These are phyloP conservation scores for Crossaster papposus DNA, from an alignment of 53 echinoderm and acorn worm species.

Conservation along the genomic window DNA sequence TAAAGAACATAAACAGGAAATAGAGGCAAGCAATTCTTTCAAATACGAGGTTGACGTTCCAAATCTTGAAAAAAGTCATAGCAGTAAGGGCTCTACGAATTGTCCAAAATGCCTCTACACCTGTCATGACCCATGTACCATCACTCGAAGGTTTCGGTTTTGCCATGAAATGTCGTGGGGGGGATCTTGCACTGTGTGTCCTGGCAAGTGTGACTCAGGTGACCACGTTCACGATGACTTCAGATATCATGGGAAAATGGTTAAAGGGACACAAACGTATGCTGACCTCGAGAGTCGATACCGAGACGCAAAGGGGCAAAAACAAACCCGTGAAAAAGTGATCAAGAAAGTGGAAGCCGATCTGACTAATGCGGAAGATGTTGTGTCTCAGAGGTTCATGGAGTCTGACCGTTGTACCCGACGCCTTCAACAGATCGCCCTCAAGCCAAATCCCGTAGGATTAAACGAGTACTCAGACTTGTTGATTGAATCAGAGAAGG, in stretches of 20 bases:
- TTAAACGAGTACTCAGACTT: too few species aligned
- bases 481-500: too few species aligned
- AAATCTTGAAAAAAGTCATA: background rate
- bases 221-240: slow-evolving; percentile 59
- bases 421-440: too few species aligned
- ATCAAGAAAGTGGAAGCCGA: too few species aligned
- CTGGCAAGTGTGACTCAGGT: slow-evolving; percentile 54
- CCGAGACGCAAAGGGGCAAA: too few species aligned
- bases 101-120: slow-evolving; percentile 61
- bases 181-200: slow-evolving; percentile 36
- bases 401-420: too few species aligned
- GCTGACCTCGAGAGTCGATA: slow-evolving; percentile 21
- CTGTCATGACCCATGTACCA: slow-evolving; percentile 60
- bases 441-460: too few species aligned
- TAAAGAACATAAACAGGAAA: slow-evolving; percentile 53
- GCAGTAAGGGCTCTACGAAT: slow-evolving; percentile 44
- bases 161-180: background rate
- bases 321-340: too few species aligned
- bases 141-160: slow-evolving; percentile 45
- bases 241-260: slow-evolving; percentile 28
- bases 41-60: slow-evolving; percentile 37
- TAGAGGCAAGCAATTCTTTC: slow-evolving; percentile 37
- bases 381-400: too few species aligned
- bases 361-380: too few species aligned
- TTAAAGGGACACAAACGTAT: slow-evolving; percentile 18